These are phyloP conservation scores for Sitobion miscanthi DNA, from an alignment of 1,140 invertebrate species.

Conservation along the genomic window DNA sequence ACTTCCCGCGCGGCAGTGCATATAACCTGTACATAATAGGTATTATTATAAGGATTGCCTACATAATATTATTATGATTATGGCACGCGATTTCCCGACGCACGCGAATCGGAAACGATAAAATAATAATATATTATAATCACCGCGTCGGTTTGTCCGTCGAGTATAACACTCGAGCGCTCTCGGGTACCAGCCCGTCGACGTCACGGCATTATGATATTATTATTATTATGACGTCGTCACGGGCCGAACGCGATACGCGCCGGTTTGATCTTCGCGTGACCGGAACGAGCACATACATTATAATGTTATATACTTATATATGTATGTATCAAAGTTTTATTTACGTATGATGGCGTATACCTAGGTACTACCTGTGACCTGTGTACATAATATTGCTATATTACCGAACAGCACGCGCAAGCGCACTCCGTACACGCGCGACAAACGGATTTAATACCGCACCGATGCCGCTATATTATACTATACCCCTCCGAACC, in stretches of 20 bases:
- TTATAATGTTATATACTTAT: neutral
- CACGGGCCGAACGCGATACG: neutral
- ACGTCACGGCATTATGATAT: neutral
- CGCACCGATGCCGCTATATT: neutral
- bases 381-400: neutral
- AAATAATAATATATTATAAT: neutral
- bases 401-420: neutral
- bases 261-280: neutral
- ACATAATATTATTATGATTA: neutral
- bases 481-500: neutral
- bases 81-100: neutral
- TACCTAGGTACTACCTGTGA: neutral
- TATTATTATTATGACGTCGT: neutral
- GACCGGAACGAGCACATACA: conserved; percentile 4
- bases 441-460: neutral
- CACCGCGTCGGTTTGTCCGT: neutral
- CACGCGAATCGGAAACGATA: neutral
- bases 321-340: neutral
- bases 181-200: neutral
- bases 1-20: neutral
- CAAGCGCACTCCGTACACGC: neutral
- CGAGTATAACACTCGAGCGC: neutral
- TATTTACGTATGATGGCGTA: neutral
- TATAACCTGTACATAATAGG: no score
- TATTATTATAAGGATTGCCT: no score